These are phyloP conservation scores for Adineta ricciae DNA, from an alignment of 2,888 invertebrate genomes.

Conservation along the genomic window DNA sequence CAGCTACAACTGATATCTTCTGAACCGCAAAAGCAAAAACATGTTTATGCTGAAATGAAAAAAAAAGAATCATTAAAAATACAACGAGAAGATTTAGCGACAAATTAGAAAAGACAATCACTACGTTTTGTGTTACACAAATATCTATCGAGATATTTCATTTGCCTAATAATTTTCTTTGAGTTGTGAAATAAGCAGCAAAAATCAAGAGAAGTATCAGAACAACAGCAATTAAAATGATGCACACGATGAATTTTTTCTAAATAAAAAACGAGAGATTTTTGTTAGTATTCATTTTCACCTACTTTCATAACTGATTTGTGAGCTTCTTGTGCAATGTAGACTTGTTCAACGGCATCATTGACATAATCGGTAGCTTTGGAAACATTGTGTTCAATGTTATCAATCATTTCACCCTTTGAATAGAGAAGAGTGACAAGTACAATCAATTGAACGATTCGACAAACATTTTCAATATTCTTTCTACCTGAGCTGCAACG, in stretches of 20 bases:
- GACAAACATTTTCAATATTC: neutral
- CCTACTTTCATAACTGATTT: slow-evolving; percentile 25
- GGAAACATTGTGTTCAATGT: slow-evolving; percentile 99
- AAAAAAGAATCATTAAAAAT: too few species aligned
- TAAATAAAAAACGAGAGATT: neutral
- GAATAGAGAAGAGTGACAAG: slow-evolving; percentile 20
- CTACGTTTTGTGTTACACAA: too few species aligned
- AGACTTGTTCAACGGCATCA: slow-evolving; percentile 99
- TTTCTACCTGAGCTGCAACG: slow-evolving; percentile 69
- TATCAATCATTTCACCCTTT: slow-evolving; percentile 99
- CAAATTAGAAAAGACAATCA: too few species aligned
- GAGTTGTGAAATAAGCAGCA: neutral
- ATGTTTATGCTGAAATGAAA: too few species aligned
- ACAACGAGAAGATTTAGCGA: too few species aligned
- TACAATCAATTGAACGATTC: neutral
- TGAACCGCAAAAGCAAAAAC: too few species aligned
- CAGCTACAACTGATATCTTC: too few species aligned
- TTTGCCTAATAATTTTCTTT: neutral
- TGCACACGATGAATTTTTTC: neutral
- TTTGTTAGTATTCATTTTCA: neutral
- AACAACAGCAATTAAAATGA: neutral
- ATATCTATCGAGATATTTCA: neutral
- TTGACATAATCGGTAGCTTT: slow-evolving; percentile 99
- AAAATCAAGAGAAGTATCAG: neutral
- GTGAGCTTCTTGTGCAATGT: slow-evolving; percentile 55